Evolutionary conservation across 2,888 invertebrate species (phyloP).

Genomic region (Hirtodrosophila trivittata): DNA sequence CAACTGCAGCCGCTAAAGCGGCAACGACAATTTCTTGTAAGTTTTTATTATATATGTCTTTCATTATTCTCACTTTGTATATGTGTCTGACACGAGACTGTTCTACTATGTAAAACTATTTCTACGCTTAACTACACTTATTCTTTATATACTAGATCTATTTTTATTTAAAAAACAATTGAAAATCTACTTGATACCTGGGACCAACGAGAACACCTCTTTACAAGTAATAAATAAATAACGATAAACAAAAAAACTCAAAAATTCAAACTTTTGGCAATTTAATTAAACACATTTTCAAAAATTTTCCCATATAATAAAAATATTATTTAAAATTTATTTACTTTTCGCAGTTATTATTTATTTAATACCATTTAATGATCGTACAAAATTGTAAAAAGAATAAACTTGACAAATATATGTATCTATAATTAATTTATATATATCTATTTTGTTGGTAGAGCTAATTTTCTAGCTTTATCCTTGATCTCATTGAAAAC

Average conservation of each 20-base stretch:
- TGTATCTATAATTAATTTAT: too few species aligned
- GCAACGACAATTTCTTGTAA: slow-evolving; percentile 84
- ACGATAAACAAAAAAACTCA: neutral
- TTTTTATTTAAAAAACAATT: slow-evolving; percentile 11
- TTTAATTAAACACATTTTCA: too few species aligned
- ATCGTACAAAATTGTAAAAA: too few species aligned
- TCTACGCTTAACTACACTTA: slow-evolving; percentile 30
- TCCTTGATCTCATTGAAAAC: too few species aligned
- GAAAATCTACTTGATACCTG: slow-evolving; percentile 8
- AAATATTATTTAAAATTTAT: too few species aligned
- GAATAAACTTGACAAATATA: too few species aligned
- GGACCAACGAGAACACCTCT: neutral
- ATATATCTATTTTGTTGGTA: too few species aligned
- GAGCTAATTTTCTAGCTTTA: too few species aligned
- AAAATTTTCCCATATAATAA: too few species aligned
- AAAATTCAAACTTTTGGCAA: slow-evolving; percentile 3
- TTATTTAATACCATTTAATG: too few species aligned
- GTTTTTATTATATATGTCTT: slow-evolving; percentile 63
- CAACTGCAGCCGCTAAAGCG: slow-evolving; percentile 65
- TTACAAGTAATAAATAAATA: neutral
- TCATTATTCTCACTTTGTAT: slow-evolving; percentile 24
- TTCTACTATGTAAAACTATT: slow-evolving; percentile 25
- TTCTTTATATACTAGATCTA: slow-evolving; percentile 12
- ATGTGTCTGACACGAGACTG: slow-evolving; percentile 55
- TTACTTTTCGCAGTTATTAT: too few species aligned